Evolutionary conservation across 2,888 invertebrate genomes (phyloP).

Genomic region (Galerucella calmariensis): DNA sequence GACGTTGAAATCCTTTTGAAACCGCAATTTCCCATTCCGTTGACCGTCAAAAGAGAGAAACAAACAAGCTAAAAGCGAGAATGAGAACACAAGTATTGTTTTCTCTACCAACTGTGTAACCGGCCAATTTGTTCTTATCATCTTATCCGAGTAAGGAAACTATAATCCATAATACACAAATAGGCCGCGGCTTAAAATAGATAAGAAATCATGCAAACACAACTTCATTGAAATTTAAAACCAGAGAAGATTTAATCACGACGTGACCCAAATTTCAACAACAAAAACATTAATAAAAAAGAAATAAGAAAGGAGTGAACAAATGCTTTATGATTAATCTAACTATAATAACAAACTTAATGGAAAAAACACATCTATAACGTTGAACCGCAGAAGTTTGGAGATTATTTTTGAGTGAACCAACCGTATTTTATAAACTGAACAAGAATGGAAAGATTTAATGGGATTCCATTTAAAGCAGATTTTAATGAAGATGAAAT

Average conservation of each 20-base stretch:
- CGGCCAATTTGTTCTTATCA: conserved; percentile 27
- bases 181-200: conserved; percentile 31
- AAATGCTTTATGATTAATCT: not conserved
- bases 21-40: not conserved
- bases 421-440: not conserved
- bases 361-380: conserved; percentile 3
- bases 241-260: conserved; percentile 23
- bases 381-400: not conserved
- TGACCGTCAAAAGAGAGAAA: not conserved
- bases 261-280: conserved; percentile 23
- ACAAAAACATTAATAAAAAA: not conserved
- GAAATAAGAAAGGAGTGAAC: not conserved
- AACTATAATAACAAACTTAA: conserved; percentile 6
- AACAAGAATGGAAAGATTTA: not conserved
- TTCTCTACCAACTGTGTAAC: not conserved
- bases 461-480: no score
- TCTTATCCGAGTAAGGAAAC: conserved; percentile 20
- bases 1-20: not conserved
- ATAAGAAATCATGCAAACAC: conserved; percentile 34
- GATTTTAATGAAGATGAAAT: no score
- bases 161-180: conserved; percentile 27
- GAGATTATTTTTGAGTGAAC: not conserved
- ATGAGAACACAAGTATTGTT: not conserved
- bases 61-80: not conserved
- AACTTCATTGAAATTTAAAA: conserved; percentile 37